phyloP scores from a whole-genome alignment of 2,888 invertebrate species.

The Steromphala cineraria region DNA sequence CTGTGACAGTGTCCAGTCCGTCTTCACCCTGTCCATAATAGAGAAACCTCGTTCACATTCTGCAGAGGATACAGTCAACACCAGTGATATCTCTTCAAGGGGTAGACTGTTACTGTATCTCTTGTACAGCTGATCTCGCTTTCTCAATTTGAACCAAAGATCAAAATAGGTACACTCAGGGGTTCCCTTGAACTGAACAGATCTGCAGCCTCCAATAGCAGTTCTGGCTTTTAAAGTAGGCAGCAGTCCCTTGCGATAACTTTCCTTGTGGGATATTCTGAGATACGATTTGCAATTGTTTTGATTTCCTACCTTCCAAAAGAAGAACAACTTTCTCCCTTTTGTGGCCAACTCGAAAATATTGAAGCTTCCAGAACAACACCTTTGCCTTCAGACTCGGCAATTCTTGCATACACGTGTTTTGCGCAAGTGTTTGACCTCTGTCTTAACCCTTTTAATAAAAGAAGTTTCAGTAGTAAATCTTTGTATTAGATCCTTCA shows the following conservation, averaged over 20 bases:
- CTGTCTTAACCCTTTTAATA: no score
- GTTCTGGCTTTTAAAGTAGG: neutral
- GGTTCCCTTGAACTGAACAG: neutral
- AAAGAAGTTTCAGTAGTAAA: no score
- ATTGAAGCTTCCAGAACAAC: no score
- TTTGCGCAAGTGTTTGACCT: no score
- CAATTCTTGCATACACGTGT: no score
- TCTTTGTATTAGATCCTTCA: no score
- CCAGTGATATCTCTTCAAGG: neutral
- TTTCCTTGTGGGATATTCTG: neutral
- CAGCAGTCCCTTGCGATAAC: neutral
- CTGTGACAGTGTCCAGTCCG: neutral
- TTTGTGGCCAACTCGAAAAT: no score
- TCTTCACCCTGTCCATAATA: neutral
- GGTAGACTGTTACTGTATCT: neutral
- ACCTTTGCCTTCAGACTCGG: no score
- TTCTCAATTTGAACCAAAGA: neutral
- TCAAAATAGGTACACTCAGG: neutral
- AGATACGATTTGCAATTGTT: no score
- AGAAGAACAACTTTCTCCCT: no score
- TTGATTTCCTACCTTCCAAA: no score
- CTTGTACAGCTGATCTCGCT: neutral
- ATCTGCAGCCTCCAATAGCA: conserved; percentile 10
- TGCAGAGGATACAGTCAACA: neutral
- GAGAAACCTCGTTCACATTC: neutral